Evolutionary conservation across 2,797 vertebrate species (phyloP).

Genomic region (Coracias cyanogaster): DNA sequence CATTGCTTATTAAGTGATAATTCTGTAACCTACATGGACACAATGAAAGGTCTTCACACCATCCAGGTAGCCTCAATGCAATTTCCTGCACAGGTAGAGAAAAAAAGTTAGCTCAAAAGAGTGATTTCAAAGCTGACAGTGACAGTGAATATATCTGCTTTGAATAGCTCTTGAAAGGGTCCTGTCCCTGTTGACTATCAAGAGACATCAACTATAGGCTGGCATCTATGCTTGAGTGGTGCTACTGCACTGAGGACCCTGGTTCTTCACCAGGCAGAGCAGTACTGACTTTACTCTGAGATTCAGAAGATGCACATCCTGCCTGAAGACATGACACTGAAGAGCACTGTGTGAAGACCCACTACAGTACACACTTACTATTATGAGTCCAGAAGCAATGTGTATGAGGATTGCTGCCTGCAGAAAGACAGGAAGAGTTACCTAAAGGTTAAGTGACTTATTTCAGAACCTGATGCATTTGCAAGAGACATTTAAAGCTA

Average conservation of each 20-base stretch:
- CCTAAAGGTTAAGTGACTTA: conserved; percentile 4
- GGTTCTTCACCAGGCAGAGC: background rate
- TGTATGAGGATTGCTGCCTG: background rate
- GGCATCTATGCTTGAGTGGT: background rate
- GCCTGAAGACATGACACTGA: background rate
- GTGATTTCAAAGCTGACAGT: background rate
- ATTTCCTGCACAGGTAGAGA: background rate
- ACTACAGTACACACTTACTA: background rate
- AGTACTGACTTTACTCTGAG: background rate
- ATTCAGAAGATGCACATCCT: background rate
- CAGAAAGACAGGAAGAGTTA: background rate
- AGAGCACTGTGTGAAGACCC: background rate
- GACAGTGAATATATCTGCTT: accelerated
- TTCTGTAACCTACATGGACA: background rate
- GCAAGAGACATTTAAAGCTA: background rate
- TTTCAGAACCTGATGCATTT: background rate
- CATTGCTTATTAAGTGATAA: background rate
- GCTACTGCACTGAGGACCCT: accelerated
- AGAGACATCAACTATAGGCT: accelerated
- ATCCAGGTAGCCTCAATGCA: background rate
- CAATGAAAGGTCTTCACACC: background rate
- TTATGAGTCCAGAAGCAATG: background rate
- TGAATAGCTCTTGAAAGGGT: accelerated
- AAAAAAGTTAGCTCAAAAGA: background rate
- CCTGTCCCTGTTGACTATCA: accelerated